These are phyloP conservation scores for Oligia fasciuncula DNA, from an alignment of 2,888 invertebrate species.

Conservation along the genomic window DNA sequence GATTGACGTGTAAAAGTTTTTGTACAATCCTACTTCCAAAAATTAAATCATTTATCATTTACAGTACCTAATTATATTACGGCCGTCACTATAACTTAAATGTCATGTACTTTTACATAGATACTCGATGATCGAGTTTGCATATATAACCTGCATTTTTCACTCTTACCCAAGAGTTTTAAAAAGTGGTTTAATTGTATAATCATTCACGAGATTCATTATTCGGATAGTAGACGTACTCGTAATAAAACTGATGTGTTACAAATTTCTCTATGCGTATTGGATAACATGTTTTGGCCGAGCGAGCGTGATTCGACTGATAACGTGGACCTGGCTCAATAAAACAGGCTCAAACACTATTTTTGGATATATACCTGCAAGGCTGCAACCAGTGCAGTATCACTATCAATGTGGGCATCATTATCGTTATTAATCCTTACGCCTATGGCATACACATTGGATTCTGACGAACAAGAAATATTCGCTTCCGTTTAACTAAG, in stretches of 20 bases:
- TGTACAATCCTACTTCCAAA: too few relatives aligned
- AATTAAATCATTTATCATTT: too few relatives aligned
- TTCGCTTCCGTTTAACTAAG: not conserved
- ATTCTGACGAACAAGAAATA: not conserved
- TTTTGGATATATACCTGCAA: not conserved
- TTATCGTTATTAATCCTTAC: not conserved
- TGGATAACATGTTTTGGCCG: conserved; percentile 30
- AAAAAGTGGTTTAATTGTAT: conserved; percentile 29
- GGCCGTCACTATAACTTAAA: not conserved
- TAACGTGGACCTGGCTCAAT: not conserved
- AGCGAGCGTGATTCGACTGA: conserved; percentile 18
- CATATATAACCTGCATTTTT: conserved; percentile 12
- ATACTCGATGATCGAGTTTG: not conserved
- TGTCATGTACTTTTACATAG: not conserved
- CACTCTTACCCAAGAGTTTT: not conserved
- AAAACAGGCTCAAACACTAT: not conserved
- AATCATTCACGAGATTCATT: conserved; percentile 17
- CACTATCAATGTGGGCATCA: not conserved
- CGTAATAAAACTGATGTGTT: conserved; percentile 25
- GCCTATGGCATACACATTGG: not conserved
- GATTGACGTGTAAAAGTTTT: too few relatives aligned
- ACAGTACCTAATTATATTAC: not conserved
- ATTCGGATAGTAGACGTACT: not conserved
- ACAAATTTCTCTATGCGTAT: conserved; percentile 20
- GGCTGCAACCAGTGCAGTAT: not conserved